Conservation (phyloP, 2,888 invertebrate species). For the Agriopis marginaria region DNA sequence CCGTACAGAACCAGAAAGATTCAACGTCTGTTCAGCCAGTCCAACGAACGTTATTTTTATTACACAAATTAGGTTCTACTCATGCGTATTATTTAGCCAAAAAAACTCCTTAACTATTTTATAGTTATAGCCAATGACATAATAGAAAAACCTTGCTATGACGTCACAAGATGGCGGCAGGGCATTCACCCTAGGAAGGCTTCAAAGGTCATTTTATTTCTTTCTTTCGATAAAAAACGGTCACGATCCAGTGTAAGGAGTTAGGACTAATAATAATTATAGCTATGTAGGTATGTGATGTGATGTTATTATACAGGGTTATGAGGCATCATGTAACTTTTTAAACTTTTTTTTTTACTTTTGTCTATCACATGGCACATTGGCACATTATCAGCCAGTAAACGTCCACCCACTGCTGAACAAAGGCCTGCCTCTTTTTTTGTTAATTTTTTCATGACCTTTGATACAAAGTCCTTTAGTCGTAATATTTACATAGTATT, state of each 20-base stretch:
- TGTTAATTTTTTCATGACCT: too few species aligned
- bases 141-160: conserved; percentile 20
- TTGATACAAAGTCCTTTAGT: too few species aligned
- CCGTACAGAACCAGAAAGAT: not conserved
- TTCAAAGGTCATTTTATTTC: conserved; percentile 17
- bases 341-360: not conserved
- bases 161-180: conserved; percentile 30
- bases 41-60: not conserved
- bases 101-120: not conserved
- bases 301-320: not conserved
- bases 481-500: too few species aligned
- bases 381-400: too few species aligned
- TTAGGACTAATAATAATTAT: not conserved
- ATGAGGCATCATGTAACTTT: not conserved
- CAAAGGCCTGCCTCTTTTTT: too few species aligned
- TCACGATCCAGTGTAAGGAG: conserved; percentile 11
- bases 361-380: too few species aligned
- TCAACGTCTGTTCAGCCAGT: not conserved
- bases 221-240: conserved; percentile 10
- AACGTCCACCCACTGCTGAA: too few species aligned
- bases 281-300: not conserved
- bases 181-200: conserved; percentile 17
- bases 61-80: conserved; percentile 7
- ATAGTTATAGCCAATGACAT: conserved; percentile 9
- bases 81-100: conserved; percentile 16